Evolutionary conservation across 1,140 invertebrate species (phyloP).

Genomic region (Asbolus verrucosus): DNA sequence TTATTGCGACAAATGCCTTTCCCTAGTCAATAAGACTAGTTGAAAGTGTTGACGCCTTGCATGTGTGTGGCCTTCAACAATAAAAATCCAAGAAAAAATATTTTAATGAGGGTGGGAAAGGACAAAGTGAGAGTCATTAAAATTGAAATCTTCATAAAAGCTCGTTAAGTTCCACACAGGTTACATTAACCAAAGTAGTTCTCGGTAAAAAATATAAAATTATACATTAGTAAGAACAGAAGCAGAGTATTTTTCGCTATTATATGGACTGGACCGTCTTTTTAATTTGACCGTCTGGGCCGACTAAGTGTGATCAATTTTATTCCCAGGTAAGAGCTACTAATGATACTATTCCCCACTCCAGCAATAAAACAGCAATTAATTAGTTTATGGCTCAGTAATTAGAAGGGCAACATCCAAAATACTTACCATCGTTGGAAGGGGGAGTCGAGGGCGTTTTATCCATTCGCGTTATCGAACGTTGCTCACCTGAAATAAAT

Average conservation of each 20-base stretch:
- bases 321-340: slow-evolving; percentile 16
- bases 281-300: slow-evolving; percentile 30
- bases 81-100: slow-evolving; percentile 40
- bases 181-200: slow-evolving; percentile 44
- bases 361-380: slow-evolving; percentile 14
- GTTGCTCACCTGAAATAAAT: slow-evolving; percentile 61
- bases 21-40: slow-evolving; percentile 39
- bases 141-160: slow-evolving; percentile 40
- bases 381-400: slow-evolving; percentile 11
- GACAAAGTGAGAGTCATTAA: slow-evolving; percentile 38
- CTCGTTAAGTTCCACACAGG: slow-evolving; percentile 34
- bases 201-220: slow-evolving; percentile 48
- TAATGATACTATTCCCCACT: slow-evolving; percentile 3
- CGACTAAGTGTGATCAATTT: slow-evolving; percentile 30
- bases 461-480: slow-evolving; percentile 59
- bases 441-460: slow-evolving; percentile 63
- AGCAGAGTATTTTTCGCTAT: slow-evolving; percentile 46
- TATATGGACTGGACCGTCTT: slow-evolving; percentile 12
- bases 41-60: slow-evolving; percentile 3
- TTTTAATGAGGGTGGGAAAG: slow-evolving; percentile 43
- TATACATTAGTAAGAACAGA: slow-evolving; percentile 51
- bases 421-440: slow-evolving; percentile 62
- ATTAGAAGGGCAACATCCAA: slow-evolving; percentile 11
- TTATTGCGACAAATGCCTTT: slow-evolving; percentile 52
- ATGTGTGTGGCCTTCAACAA: slow-evolving; percentile 4